Evolutionary conservation across 2,113 vertebrate species (phyloP), one percentile per base, ranked within the genome.

Genomic region (Nicator chloris): DNA sequence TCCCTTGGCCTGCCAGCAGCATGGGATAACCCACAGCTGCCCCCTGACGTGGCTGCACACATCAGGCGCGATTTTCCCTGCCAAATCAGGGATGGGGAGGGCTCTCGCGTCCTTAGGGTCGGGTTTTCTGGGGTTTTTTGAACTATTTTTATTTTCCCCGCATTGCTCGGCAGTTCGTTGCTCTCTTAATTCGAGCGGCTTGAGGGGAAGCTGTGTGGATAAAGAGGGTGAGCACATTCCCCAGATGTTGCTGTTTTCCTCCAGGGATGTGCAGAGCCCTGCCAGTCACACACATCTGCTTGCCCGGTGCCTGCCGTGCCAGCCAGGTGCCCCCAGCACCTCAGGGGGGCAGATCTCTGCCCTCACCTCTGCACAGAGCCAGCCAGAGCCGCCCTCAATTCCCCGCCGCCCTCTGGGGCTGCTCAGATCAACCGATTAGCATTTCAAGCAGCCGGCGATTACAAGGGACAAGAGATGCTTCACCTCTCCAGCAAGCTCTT

Each of bases 11-110:
- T 92, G 96, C 78, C 96, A 96, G 77, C 23, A 54, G 84, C 27
- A 79, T 15, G 95, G 92, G 80, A 95, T 94, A 47, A 30, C 33
- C 84, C 95, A 96, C 81, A 96, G 86, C 60, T 92, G 73, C 15
- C 78, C 87, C 93, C 70, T 96, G 95, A 96, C 64, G 93, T 92
- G 87, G 86, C 70, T 0, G 18, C 3, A 92, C 39, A 35, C 88
- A 47, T 16, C 88, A 76, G 42, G 76, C 91, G 66, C 61, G 35
- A 20, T 45, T 37, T 47, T 87, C 53, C 81, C 86, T 86, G 82
- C 65, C 57, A 80, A 35, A 40, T 1, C 19, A 94, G 60, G 37
- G 24, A 24, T 15, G 44, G 60, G 86, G 69, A 93, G 79, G 50
- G 78, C 70, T 88, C 47, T 12, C 5, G 2, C 45, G 53, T 6